Evolutionary conservation across 2,797 vertebrate genomes (phyloP).

Genomic region (Glyptemys insculpta): DNA sequence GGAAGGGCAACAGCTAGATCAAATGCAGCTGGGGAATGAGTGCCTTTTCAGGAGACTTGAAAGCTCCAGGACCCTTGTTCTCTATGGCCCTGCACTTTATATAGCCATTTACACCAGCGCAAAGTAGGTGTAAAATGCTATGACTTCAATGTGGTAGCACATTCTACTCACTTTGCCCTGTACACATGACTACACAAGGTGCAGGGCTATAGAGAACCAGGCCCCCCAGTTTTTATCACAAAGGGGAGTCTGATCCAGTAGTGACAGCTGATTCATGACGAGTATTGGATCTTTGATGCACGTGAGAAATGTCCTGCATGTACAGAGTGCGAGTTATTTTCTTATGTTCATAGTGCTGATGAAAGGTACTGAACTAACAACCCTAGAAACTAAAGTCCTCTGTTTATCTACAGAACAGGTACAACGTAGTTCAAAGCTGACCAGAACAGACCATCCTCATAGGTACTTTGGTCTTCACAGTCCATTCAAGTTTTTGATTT

Average conservation of each 20-base stretch:
- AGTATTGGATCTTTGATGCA: background rate
- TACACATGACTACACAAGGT: fast-evolving
- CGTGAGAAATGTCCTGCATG: background rate
- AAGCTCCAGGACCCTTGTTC: background rate
- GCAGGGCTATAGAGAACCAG: fast-evolving
- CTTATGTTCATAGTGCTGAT: background rate
- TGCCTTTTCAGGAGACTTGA: background rate
- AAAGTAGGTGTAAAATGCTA: fast-evolving
- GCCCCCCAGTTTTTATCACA: background rate
- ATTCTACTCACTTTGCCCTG: fast-evolving
- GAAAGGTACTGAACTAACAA: background rate
- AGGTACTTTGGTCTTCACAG: background rate
- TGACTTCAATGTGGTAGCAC: fast-evolving
- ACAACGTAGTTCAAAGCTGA: background rate
- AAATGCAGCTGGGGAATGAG: fast-evolving
- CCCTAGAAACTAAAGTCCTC: background rate
- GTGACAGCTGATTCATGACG: background rate
- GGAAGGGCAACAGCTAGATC: fast-evolving
- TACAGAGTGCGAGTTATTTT: background rate
- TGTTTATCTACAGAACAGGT: background rate
- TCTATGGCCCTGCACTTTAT: fast-evolving
- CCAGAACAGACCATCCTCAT: background rate
- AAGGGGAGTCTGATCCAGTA: background rate
- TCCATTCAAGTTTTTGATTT: background rate
- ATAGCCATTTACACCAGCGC: background rate